Base-by-base conservation (phyloP, 2,113 vertebrate species). In the Melanostigma gelatinosum region DNA sequence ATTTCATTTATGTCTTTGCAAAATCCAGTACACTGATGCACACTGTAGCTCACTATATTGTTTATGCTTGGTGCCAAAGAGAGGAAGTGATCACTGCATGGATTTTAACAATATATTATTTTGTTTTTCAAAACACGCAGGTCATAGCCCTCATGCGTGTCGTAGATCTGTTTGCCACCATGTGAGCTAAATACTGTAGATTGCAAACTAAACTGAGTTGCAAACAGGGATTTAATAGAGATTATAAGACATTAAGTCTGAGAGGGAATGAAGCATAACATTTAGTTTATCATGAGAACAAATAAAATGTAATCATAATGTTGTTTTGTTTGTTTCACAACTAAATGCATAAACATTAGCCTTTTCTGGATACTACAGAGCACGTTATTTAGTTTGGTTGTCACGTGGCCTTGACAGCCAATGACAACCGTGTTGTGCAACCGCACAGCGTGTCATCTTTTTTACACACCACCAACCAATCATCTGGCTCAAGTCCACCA, bases 341-440 rank as follows among this genome's bases (percentile, higher is more conserved):
- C 2, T 34, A 29, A 12, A 46, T 6, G 20, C 4, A 24, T 15
- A 7, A 15, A n/a, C 54, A 69, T 16, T 0, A 38, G 0, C 1
- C 8, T 20, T 58, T 22, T 6, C 11, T 27, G 16, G 36, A 44
- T 44, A n/a, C 20, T 8, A 42, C 40, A 22, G n/a, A 48, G 71
- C 50, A 79, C 63, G 67, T 75, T 88, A 78, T 90, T 84, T 79
- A 61, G 42, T 92, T 72, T 89, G 79, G 34, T 86, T 11, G 84
- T 91, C 92, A 92, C 87, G 85, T 93, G 91, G 85, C 20, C 29
- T 60, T 46, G 24, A 5, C 58, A 83, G 62, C 92, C 91, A 93
- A 92, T 91, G 20, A 80, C 20, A 77, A 1, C 7, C 42, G 32
- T 46, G 71, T 4, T 76, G 74, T 70, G 22, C 69, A 48, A 72